phyloP scores from a whole-genome alignment of 1,140 invertebrate genomes.

The Rhagoletis pomonella region DNA sequence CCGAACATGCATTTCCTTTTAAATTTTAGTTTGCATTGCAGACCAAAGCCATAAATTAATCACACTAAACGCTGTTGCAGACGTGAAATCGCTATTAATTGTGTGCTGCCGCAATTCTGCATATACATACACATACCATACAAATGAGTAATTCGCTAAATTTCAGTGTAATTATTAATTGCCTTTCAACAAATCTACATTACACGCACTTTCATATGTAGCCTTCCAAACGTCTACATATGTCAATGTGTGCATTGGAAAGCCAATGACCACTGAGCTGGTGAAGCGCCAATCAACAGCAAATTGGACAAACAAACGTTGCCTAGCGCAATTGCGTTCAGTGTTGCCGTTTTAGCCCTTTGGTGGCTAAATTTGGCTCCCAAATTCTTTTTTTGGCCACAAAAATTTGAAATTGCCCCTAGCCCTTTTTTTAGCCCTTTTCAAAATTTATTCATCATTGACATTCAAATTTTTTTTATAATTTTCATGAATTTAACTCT shows the following conservation, averaged over 20 bases:
- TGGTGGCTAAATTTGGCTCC: no score
- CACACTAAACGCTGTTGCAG: neutral
- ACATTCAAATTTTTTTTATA: no score
- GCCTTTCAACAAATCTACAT: slow-evolving; percentile 20
- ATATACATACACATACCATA: neutral
- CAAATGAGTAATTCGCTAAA: neutral
- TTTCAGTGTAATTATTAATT: slow-evolving; percentile 17
- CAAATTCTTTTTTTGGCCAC: no score
- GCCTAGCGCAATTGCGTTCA: neutral
- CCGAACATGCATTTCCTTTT: no score
- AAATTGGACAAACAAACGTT: neutral
- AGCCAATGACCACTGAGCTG: neutral
- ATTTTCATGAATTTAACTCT: no score
- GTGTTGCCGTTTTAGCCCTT: no score
- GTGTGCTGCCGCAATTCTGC: neutral
- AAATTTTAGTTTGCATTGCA: neutral
- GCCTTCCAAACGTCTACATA: neutral
- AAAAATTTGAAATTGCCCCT: no score
- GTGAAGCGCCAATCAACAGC: slow-evolving; percentile 25
- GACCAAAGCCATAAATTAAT: neutral
- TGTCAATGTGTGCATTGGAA: neutral
- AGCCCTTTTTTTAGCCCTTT: no score
- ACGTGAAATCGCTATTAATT: slow-evolving; percentile 1
- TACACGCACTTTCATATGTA: no score
- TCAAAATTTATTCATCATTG: no score